These are phyloP conservation scores for Pogonocherus hispidulus DNA, from an alignment of 2,888 invertebrate genomes.

Conservation along the genomic window DNA sequence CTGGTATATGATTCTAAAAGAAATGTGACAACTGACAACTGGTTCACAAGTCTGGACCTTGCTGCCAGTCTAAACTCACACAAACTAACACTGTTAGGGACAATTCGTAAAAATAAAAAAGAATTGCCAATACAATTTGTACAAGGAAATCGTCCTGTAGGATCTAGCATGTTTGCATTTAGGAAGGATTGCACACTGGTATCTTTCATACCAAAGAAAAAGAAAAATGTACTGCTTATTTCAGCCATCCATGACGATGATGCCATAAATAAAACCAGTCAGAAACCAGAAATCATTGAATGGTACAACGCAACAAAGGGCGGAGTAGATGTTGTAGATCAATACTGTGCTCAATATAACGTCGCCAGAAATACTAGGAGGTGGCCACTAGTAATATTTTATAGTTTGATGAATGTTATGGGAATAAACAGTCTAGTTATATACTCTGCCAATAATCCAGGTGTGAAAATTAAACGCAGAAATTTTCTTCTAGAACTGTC, in stretches of 20 bases:
- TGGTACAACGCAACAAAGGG: neutral
- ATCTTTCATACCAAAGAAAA: neutral
- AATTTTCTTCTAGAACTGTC: conserved; percentile 14
- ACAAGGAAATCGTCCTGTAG: neutral
- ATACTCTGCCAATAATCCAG: conserved; percentile 20
- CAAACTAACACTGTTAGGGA: conserved; percentile 11
- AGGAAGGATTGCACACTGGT: neutral
- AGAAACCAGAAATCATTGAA: neutral
- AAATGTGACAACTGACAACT: conserved; percentile 40
- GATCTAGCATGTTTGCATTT: neutral
- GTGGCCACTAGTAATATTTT: conserved; percentile 1
- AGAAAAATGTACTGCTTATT: neutral
- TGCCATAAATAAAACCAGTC: neutral
- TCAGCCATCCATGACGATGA: neutral
- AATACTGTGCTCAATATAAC: conserved; percentile 12
- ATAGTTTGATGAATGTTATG: too few relatives aligned
- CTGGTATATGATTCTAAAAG: too few relatives aligned
- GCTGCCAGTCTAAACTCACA: neutral
- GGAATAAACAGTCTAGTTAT: conserved; percentile 4
- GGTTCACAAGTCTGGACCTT: conserved; percentile 28
- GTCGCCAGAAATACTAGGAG: conserved; percentile 9
- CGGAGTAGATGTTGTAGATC: conserved; percentile 2
- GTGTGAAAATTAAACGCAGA: conserved; percentile 16
- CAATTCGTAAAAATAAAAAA: conserved; percentile 6
- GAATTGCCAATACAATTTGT: neutral